A percentile compares a stretch with the other conserved stretches of the same genome.
phyloP scores from a whole-genome alignment of 2,797 vertebrate species.

The Dromococcyx pavoninus region DNA sequence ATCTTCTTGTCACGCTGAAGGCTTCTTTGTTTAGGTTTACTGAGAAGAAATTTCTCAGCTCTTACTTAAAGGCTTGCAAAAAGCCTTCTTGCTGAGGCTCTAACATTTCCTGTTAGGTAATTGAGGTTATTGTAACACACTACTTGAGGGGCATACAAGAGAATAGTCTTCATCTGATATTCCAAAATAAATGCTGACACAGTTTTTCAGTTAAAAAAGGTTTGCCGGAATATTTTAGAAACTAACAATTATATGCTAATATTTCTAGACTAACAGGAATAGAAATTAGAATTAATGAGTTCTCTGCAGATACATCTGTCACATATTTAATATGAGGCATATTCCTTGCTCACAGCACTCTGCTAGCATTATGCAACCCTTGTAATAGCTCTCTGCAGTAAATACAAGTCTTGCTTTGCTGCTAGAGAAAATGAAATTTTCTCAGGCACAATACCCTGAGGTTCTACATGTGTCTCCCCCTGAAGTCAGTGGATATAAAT shows the following conservation, averaged over 20 bases:
- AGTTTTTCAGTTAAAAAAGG: conserved; percentile 55
- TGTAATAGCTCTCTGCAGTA: conserved; percentile 1
- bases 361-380: conserved; percentile 13
- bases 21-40: not conserved
- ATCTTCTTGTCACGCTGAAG: not conserved
- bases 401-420: not conserved
- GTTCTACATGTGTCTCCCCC: not conserved
- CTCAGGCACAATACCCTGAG: not conserved
- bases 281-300: conserved; percentile 60
- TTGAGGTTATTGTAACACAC: conserved; percentile 43
- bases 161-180: conserved; percentile 10
- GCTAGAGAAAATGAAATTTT: not conserved
- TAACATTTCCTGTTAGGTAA: conserved; percentile 16
- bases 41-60: not conserved
- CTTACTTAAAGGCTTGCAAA: not conserved
- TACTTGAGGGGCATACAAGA: conserved; percentile 34
- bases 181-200: conserved; percentile 64
- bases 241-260: conserved; percentile 61
- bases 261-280: conserved; percentile 66
- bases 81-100: not conserved
- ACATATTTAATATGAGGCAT: not conserved
- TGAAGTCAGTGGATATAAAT: not conserved
- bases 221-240: conserved; percentile 61
- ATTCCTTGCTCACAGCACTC: not conserved
- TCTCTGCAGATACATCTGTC: conserved; percentile 52